Evolutionary conservation across 30 jellyfish, hydroid and myxozoan species (phyloP), one percentile per base, ranked within the genome.

Genomic region (Cassiopea andromeda): DNA sequence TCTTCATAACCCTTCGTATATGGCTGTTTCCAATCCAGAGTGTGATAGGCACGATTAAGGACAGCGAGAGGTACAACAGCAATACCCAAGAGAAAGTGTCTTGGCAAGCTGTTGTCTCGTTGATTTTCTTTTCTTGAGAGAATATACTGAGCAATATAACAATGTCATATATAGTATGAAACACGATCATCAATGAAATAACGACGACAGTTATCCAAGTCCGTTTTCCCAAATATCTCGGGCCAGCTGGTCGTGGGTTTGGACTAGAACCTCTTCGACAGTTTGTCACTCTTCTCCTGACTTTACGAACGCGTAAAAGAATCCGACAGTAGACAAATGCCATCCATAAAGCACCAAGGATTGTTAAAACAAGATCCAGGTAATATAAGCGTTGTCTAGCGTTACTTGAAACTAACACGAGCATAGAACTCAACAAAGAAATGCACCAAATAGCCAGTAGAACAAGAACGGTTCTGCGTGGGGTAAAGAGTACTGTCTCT

Each of bases 131-230:
- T 14, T 57, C 14, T 6, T 46, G 64, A n/a, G 57, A 7, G 13
- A 17, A 27, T 44, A n/a, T 46, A 7, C 1, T n/a, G 2, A 69
- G 7, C 73, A 64, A 14, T 18, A 13, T 38, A 1, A 82, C 50
- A 44, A 17, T 49, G 46, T 67, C 69, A 19, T 82, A 48, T 27
- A 19, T 50, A 18, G 58, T 57, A 59, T 48, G 74, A 58, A 44
- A 82, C 43, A 19, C 82, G 9, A 45, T 49, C 46, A 82, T 48
- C 10, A 19, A 7, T 54, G 69, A 6, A 8, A 82, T 64, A 45
- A 68, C 91, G 9, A 82, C 16, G 27, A 27, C 82, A 1, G 91
- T 82, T 5, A 71, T 59, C 91, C 91, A 82, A 16, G 91, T 70
- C 18, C 80, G 83, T 48, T 68, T 82, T 44, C 70, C 64, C 27